Evolutionary conservation across 2,888 invertebrate genomes (phyloP).

Genomic region (Pheosia tremula): DNA sequence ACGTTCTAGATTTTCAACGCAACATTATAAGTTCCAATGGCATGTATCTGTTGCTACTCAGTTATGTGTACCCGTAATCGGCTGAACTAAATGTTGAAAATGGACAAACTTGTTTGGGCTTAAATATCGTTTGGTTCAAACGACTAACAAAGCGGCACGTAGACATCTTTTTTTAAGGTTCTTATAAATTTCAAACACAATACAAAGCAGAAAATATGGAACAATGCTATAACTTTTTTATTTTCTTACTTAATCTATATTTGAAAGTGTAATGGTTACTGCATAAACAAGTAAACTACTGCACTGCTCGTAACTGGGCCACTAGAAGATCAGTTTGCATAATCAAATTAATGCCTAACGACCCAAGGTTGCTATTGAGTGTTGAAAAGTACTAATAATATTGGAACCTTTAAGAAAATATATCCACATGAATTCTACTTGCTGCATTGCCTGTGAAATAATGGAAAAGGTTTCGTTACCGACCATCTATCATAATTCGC

Average conservation of each 20-base stretch:
- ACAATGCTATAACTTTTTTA: not conserved
- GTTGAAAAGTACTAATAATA: constrained; percentile 27
- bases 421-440: not conserved
- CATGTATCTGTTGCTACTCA: too few species aligned
- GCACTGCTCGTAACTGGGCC: constrained; percentile 34
- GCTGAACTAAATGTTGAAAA: not conserved
- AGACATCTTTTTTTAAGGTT: not conserved
- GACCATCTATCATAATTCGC: not conserved
- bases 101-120: too few species aligned
- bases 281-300: constrained; percentile 19
- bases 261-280: constrained; percentile 19
- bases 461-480: too few species aligned
- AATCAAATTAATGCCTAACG: constrained; percentile 40
- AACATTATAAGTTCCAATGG: too few species aligned
- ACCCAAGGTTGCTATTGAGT: constrained; percentile 35
- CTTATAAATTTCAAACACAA: not conserved
- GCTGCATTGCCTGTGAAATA: too few species aligned
- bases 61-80: too few species aligned
- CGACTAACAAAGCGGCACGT: not conserved
- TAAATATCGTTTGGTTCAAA: too few species aligned
- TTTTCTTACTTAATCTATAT: constrained; percentile 12
- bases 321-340: constrained; percentile 44
- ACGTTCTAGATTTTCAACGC: not conserved
- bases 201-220: not conserved
- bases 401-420: not conserved